Base-by-base conservation (phyloP, 2,888 invertebrate species). In the Lepidochitona cinerea region DNA sequence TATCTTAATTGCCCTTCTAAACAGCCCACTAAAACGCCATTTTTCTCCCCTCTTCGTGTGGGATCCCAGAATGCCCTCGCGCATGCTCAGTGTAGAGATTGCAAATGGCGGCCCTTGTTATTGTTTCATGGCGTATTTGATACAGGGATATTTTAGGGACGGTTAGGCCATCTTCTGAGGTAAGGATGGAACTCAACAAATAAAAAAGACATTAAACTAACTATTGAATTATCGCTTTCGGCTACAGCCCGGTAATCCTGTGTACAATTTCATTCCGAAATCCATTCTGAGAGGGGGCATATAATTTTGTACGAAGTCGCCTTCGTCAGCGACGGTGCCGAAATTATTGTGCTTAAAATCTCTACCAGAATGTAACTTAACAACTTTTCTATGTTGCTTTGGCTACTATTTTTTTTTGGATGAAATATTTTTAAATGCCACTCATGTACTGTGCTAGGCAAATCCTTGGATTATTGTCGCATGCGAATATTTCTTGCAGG, bases 21-120 rank as follows among this genome's bases (percentile, higher is more conserved):
- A 18, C 49, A 18, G 23, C 59, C 29, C 29, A 23, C 23, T 23
- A 23, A 1, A 23, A 14, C 59, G 59, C 59, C 59, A 59, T 59
- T 59, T 59, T 9, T 26, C 5, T 4, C 23, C 32, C 59, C 59
- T 29, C 32, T 59, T 59, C 59, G 59, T 59, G 18, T 26, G 59
- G 29, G 59, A 59, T 85, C 87, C 87, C 87, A 86, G 81, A 82
- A 83, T 84, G 83, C 86, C 79, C 72, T 78, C 65, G 83, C 86
- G 87, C 91, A 90, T 90, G 91, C 90, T 89, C 85, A 82, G 75
- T 83, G 81, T 78, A 78, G 78, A 81, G 94, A 96, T 95, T 96
- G 95, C 96, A 96, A 97, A 97, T 97, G 97, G 97, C 97, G 96
- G 95, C 96, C 94, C 96, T 85, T 97, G 96, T 97, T 97, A 96